Conservation (phyloP, 2,888 invertebrate species). For the Drosophila hamatofila region DNA sequence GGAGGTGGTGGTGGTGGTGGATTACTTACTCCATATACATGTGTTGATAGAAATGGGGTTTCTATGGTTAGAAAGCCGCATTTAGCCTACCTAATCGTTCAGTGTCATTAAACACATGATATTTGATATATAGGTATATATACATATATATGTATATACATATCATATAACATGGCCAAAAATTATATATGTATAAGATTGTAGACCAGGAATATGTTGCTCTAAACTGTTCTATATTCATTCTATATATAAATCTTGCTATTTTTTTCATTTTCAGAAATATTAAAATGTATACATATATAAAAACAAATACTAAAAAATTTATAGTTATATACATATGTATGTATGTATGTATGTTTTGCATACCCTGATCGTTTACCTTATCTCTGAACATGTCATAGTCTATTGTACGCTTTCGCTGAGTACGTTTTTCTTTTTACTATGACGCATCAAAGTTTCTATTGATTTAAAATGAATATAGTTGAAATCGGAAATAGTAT, state of each 20-base stretch:
- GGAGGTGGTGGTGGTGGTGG: too few relatives aligned
- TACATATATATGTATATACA: not conserved
- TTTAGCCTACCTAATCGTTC: not conserved
- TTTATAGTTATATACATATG: not conserved
- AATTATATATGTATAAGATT: not conserved
- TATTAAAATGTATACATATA: not conserved
- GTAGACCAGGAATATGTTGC: not conserved
- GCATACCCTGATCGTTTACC: not conserved
- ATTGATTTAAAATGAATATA: not conserved
- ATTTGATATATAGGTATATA: not conserved
- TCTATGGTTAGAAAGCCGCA: not conserved
- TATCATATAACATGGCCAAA: not conserved
- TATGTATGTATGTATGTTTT: not conserved
- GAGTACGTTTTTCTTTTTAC: not conserved
- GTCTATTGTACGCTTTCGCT: not conserved
- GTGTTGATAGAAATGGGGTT: not conserved
- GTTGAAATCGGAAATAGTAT: not conserved
- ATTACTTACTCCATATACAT: not conserved
- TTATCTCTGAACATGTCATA: constrained; percentile 12
- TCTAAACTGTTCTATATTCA: not conserved
- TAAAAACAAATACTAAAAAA: not conserved
- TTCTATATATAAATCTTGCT: constrained; percentile 4
- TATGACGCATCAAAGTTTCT: constrained; percentile 11
- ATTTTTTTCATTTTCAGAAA: not conserved
- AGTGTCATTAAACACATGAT: not conserved